Evolutionary conservation across 2,113 vertebrate species (phyloP).

Genomic region (Cnemophilus loriae): DNA sequence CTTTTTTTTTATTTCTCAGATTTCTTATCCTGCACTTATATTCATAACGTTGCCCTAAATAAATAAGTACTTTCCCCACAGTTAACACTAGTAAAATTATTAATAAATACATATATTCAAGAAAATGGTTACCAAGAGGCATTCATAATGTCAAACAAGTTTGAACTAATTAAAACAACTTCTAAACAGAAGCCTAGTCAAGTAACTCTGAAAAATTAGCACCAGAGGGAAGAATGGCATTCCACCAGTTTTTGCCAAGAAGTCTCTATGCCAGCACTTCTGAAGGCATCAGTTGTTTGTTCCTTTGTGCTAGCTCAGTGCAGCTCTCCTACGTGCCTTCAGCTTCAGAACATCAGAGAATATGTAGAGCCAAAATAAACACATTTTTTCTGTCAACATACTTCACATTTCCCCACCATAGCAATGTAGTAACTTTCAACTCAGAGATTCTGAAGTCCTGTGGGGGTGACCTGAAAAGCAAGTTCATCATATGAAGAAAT

Average conservation of each 20-base stretch:
- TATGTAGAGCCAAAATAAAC: conserved; percentile 46
- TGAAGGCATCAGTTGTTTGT: neutral
- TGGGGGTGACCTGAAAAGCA: conserved; percentile 2
- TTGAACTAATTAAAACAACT: conserved; percentile 8
- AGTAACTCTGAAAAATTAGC: neutral
- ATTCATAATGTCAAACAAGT: neutral
- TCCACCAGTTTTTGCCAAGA: neutral
- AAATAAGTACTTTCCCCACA: neutral
- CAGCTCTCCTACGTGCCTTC: conserved; percentile 5
- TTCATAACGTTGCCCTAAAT: neutral
- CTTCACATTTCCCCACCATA: neutral
- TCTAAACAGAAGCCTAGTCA: neutral
- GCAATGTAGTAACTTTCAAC: neutral
- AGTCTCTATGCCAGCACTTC: neutral
- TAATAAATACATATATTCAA: neutral
- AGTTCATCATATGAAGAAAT: conserved; percentile 23
- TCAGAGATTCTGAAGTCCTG: conserved; percentile 11
- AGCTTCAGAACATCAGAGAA: conserved; percentile 42
- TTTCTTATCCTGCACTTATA: neutral
- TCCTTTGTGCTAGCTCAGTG: neutral
- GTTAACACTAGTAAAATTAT: neutral
- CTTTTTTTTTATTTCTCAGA: neutral
- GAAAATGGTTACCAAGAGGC: neutral
- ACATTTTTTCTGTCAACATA: conserved; percentile 31
- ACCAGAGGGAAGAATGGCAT: neutral